These are phyloP conservation scores for Gallinago jamesoni DNA, from an alignment of 2,113 vertebrate genomes.

Conservation along the genomic window DNA sequence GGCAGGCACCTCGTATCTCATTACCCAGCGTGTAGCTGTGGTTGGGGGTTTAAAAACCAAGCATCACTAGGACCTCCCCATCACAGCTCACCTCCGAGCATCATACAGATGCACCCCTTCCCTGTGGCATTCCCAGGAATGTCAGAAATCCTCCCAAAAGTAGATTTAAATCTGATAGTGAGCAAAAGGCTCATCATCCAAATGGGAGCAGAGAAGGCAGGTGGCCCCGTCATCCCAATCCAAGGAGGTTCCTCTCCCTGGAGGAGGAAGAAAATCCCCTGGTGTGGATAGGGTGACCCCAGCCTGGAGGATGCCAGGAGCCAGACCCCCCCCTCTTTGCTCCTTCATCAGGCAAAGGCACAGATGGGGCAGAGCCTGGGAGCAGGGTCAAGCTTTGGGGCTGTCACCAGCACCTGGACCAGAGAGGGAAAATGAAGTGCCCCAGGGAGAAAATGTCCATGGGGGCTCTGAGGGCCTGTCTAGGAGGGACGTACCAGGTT, in stretches of 20 bases:
- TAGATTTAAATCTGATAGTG: not conserved
- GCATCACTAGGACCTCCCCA: not conserved
- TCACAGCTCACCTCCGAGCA: not conserved
- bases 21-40: accelerated
- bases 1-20: not conserved
- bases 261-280: not conserved
- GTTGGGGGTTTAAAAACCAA: not conserved
- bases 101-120: accelerated
- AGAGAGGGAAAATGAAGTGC: not conserved
- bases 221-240: accelerated
- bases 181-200: not conserved
- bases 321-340: not conserved
- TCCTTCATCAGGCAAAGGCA: not conserved
- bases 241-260: not conserved
- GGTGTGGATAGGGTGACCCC: not conserved
- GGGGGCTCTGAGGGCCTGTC: not conserved
- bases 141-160: not conserved
- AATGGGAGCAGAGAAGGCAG: not conserved
- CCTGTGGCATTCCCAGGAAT: not conserved
- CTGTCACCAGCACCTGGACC: not conserved
- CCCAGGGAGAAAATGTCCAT: not conserved
- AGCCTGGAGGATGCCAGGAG: not conserved
- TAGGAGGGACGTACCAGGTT: not conserved
- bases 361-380: not conserved
- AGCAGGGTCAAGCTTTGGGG: not conserved